phyloP scores from a whole-genome alignment of 2,797 vertebrate genomes.

The Balearica regulorum region DNA sequence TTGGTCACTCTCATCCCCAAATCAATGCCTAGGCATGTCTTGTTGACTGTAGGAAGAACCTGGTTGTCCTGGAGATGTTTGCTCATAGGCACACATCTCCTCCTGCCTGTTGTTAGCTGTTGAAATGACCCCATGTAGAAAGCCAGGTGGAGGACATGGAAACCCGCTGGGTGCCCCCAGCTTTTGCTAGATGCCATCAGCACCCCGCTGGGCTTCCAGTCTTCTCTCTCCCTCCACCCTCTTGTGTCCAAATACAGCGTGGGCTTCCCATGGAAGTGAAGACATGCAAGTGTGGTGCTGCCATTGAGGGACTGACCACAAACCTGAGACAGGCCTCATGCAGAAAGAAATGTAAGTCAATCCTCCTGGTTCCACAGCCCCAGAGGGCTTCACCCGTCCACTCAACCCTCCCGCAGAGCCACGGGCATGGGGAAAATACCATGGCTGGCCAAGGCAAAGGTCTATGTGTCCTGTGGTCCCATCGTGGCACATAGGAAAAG shows the following conservation, averaged over 20 bases:
- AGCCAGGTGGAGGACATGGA: neutral
- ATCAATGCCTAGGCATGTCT: fast-evolving
- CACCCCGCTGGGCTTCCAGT: neutral
- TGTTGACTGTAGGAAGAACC: neutral
- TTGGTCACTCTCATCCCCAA: neutral
- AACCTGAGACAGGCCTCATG: fast-evolving
- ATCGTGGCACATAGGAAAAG: neutral
- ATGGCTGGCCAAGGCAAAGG: neutral
- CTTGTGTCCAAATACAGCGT: neutral
- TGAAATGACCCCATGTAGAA: too few species aligned
- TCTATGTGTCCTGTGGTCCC: neutral
- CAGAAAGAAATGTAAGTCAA: neutral
- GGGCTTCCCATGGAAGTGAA: neutral
- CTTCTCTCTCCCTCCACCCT: neutral
- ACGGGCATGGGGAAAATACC: fast-evolving
- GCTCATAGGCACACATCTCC: fast-evolving
- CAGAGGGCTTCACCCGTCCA: neutral
- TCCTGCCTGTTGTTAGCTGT: neutral
- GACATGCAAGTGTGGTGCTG: neutral
- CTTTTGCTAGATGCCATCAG: neutral
- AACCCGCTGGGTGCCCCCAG: neutral
- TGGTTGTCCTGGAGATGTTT: neutral
- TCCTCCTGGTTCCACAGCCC: neutral
- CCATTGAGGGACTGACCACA: neutral
- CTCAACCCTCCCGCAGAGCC: neutral